A percentile compares a stretch with the other conserved stretches of the same genome.
phyloP scores from a whole-genome alignment of 2,113 vertebrate genomes.

The Capreolus pygargus region DNA sequence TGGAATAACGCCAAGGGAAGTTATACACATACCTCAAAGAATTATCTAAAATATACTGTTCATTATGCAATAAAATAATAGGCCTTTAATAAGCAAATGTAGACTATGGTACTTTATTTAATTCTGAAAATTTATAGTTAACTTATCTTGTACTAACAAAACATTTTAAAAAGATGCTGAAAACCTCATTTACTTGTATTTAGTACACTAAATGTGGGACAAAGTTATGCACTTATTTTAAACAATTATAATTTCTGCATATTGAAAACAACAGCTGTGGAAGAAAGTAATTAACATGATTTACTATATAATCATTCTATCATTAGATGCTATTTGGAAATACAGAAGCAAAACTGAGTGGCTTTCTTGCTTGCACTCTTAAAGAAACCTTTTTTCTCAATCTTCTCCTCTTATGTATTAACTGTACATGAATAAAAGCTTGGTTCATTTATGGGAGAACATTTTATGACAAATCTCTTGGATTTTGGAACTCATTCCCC shows the following conservation, averaged over 20 bases:
- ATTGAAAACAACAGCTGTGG: slow-evolving; percentile 68
- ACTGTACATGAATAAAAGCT: not conserved
- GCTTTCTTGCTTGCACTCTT: slow-evolving; percentile 13
- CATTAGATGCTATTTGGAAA: slow-evolving; percentile 65
- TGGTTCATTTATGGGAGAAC: slow-evolving; percentile 24
- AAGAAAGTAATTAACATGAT: slow-evolving; percentile 66
- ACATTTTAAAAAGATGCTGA: slow-evolving; percentile 11
- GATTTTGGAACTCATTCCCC: not conserved
- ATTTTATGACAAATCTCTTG: slow-evolving; percentile 20
- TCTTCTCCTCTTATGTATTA: not conserved
- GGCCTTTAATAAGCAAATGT: not conserved
- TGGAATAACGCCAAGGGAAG: not conserved
- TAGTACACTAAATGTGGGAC: slow-evolving; percentile 33
- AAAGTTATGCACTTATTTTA: slow-evolving; percentile 63
- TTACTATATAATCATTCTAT: slow-evolving; percentile 64
- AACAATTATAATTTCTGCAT: slow-evolving; percentile 65
- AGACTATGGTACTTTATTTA: slow-evolving; percentile 35
- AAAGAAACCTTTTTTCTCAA: slow-evolving; percentile 35
- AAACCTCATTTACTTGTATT: slow-evolving; percentile 57
- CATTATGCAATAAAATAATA: not conserved
- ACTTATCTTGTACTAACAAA: slow-evolving; percentile 27
- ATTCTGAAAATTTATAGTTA: slow-evolving; percentile 48
- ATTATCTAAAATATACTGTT: not conserved
- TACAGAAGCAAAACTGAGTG: slow-evolving; percentile 18
- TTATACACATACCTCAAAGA: not conserved